Evolutionary conservation across 2,888 invertebrate species (phyloP).

Genomic region (Polydrusus tereticollis): DNA sequence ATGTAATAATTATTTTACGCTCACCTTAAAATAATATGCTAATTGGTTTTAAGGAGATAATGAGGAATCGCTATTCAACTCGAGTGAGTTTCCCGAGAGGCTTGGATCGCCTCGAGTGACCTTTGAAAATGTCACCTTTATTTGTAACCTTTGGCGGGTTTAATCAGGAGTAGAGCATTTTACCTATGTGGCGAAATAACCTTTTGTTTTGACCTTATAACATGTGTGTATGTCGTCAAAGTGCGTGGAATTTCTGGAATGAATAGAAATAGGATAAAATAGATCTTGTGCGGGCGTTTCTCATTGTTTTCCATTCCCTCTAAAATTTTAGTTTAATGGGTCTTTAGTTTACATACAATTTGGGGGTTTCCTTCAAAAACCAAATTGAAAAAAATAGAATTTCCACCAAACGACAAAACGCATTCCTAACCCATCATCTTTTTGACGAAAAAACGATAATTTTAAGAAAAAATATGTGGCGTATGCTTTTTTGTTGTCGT

Average conservation of each 20-base stretch:
- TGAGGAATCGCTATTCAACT: slow-evolving; percentile 42
- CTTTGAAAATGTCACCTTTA: slow-evolving; percentile 54
- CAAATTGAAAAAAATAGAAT: too few relatives aligned
- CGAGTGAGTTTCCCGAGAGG: slow-evolving; percentile 32
- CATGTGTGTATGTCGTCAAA: slow-evolving; percentile 40
- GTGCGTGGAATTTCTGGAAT: slow-evolving; percentile 40
- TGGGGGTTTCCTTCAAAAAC: too few relatives aligned
- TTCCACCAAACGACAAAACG: too few relatives aligned
- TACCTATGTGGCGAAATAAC: slow-evolving; percentile 55
- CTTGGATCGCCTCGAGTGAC: slow-evolving; percentile 49
- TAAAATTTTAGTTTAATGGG: background rate
- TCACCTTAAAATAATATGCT: slow-evolving; percentile 50
- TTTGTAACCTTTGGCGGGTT: slow-evolving; percentile 54
- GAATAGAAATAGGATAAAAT: slow-evolving; percentile 31
- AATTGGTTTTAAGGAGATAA: slow-evolving; percentile 56
- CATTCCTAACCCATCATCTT: too few relatives aligned
- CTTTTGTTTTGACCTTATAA: slow-evolving; percentile 55
- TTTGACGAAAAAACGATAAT: too few relatives aligned
- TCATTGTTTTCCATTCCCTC: background rate
- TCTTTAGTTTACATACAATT: background rate
- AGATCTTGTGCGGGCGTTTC: background rate
- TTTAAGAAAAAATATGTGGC: background rate
- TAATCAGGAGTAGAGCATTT: slow-evolving; percentile 53
- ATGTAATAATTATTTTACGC: background rate
- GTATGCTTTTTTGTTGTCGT: too few relatives aligned